Conservation (phyloP, 2,888 invertebrate species). For the Nymphalis polychloros region DNA sequence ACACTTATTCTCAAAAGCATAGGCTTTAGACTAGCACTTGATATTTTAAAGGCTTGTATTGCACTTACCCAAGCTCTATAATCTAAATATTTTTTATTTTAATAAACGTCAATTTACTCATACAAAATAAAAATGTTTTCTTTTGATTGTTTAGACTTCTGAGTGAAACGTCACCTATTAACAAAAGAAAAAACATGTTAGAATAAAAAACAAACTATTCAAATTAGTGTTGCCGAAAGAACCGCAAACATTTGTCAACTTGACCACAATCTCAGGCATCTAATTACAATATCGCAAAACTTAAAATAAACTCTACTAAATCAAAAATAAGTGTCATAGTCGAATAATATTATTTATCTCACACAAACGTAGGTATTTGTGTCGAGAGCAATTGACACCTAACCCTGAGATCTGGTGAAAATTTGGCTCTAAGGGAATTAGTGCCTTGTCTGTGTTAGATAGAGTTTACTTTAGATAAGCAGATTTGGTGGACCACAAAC, state of each 20-base stretch:
- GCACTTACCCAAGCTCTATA: too few relatives aligned
- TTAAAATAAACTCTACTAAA: not conserved
- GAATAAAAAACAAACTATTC: conserved; percentile 3
- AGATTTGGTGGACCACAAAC: conserved; percentile 16
- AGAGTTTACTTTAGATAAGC: conserved; percentile 19
- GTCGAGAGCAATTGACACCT: conserved; percentile 35
- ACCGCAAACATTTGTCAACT: conserved; percentile 25
- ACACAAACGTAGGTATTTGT: conserved; percentile 27
- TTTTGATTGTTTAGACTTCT: not conserved
- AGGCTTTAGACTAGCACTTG: too few relatives aligned
- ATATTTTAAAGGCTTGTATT: too few relatives aligned
- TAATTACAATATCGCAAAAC: conserved; percentile 4
- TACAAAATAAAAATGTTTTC: not conserved
- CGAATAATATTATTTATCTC: conserved; percentile 2
- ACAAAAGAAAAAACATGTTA: conserved; percentile 2
- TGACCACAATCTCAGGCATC: conserved; percentile 18
- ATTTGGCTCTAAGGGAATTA: conserved; percentile 3
- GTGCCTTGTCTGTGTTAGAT: not conserved
- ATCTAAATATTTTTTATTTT: not conserved
- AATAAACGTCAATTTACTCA: not conserved
- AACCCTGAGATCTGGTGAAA: conserved; percentile 27
- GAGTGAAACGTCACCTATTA: not conserved
- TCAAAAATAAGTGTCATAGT: conserved; percentile 12
- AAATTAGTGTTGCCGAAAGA: conserved; percentile 23
- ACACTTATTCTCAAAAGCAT: too few relatives aligned